phyloP scores from a whole-genome alignment of 2,888 invertebrate genomes.

The Temnothorax rugatulus region DNA sequence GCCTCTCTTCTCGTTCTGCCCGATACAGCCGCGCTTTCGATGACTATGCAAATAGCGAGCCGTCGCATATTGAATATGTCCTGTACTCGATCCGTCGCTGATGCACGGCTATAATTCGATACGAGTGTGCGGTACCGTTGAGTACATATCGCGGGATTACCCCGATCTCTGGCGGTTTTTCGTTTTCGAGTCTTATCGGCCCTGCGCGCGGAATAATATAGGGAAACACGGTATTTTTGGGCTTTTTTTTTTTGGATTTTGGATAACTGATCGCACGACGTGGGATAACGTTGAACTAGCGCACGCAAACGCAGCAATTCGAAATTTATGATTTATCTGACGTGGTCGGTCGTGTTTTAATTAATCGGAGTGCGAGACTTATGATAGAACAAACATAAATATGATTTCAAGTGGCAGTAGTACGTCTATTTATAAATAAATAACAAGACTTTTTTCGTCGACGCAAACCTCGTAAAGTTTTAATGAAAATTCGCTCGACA shows the following conservation, averaged over 20 bases:
- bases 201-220: background rate
- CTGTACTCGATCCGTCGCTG: conserved; percentile 61
- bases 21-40: conserved; percentile 10
- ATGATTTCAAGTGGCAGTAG: background rate
- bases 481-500: conserved; percentile 73
- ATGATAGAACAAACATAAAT: conserved; percentile 2
- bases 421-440: conserved; percentile 65
- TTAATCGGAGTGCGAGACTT: conserved; percentile 27
- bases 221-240: background rate
- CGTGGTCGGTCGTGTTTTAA: conserved; percentile 18
- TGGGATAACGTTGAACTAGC: background rate
- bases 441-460: conserved; percentile 63
- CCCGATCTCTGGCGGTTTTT: background rate
- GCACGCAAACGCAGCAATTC: background rate
- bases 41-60: conserved; percentile 64
- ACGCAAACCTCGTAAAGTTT: conserved; percentile 70
- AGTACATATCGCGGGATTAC: conserved; percentile 40
- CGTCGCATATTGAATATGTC: conserved; percentile 64
- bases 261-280: background rate
- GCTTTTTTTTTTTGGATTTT: background rate
- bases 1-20: background rate
- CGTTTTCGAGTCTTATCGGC: background rate
- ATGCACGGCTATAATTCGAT: conserved; percentile 68
- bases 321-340: conserved; percentile 27
- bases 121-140: conserved; percentile 48